Evolutionary conservation across 2,113 vertebrate genomes (phyloP).

Genomic region (Saccopteryx leptura): DNA sequence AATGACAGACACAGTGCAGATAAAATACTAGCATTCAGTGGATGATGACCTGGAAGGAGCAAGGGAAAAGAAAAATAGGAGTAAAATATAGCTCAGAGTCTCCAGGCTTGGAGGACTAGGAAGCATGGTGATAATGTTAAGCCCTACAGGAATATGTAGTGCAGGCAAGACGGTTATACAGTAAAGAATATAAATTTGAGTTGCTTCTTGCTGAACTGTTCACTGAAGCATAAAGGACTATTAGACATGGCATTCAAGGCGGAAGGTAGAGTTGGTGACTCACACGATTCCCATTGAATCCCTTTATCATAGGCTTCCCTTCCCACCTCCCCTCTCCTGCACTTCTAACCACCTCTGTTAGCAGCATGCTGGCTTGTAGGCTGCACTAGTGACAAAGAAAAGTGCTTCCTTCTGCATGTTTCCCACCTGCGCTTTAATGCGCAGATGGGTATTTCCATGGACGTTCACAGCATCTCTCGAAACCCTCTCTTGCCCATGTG

Average conservation of each 20-base stretch:
- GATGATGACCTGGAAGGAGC: neutral
- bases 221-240: neutral
- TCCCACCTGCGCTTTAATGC: neutral
- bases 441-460: neutral
- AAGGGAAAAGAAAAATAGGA: neutral
- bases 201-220: neutral
- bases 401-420: neutral
- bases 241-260: neutral
- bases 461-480: neutral
- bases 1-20: neutral
- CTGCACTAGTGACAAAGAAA: neutral
- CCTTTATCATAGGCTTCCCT: neutral
- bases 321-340: neutral
- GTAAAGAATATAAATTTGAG: neutral
- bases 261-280: neutral
- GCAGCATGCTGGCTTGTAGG: rapidly evolving
- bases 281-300: neutral
- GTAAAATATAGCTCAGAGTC: neutral
- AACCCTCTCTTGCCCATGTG: rapidly evolving
- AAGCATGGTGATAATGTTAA: neutral
- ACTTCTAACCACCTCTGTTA: neutral
- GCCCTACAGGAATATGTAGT: neutral
- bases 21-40: neutral
- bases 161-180: neutral
- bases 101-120: neutral